Evolutionary conservation across 2,888 invertebrate genomes (phyloP).

Genomic region (Lasioglossum lativentre): DNA sequence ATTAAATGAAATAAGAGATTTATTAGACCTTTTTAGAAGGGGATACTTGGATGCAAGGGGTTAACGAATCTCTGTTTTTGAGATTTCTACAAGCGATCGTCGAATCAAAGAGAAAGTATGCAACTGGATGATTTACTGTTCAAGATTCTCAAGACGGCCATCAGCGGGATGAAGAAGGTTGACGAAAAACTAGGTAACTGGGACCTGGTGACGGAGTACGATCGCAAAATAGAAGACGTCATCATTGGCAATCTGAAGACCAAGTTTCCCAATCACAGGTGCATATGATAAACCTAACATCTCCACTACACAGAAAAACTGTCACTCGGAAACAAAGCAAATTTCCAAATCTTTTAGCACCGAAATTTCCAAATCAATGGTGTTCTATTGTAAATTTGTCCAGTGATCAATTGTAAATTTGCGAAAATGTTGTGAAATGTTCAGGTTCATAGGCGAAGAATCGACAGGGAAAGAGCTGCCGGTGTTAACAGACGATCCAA

Average conservation of each 20-base stretch:
- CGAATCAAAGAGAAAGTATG: slow-evolving; percentile 6
- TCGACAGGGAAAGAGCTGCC: slow-evolving; percentile 86
- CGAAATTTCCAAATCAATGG: neutral
- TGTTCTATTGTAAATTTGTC: no score
- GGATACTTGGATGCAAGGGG: no score
- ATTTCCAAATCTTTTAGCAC: neutral
- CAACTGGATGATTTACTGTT: slow-evolving; percentile 12
- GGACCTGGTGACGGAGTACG: slow-evolving; percentile 94
- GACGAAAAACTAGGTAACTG: slow-evolving; percentile 88
- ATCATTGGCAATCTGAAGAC: slow-evolving; percentile 88
- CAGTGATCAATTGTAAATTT: no score
- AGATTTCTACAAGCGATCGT: neutral
- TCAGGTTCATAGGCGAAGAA: slow-evolving; percentile 94
- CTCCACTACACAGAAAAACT: no score
- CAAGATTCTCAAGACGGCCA: slow-evolving; percentile 77
- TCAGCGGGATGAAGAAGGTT: slow-evolving; percentile 80
- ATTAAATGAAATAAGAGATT: no score
- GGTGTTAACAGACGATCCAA: slow-evolving; percentile 90
- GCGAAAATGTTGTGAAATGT: neutral
- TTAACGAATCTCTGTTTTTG: neutral
- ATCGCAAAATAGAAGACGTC: slow-evolving; percentile 90
- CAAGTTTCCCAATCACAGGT: slow-evolving; percentile 88
- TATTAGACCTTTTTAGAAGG: no score
- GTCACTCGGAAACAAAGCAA: neutral
- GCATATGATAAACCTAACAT: slow-evolving; percentile 66